These are phyloP conservation scores for Ypsolopha scabrella DNA, from an alignment of 2,888 invertebrate species.

Conservation along the genomic window DNA sequence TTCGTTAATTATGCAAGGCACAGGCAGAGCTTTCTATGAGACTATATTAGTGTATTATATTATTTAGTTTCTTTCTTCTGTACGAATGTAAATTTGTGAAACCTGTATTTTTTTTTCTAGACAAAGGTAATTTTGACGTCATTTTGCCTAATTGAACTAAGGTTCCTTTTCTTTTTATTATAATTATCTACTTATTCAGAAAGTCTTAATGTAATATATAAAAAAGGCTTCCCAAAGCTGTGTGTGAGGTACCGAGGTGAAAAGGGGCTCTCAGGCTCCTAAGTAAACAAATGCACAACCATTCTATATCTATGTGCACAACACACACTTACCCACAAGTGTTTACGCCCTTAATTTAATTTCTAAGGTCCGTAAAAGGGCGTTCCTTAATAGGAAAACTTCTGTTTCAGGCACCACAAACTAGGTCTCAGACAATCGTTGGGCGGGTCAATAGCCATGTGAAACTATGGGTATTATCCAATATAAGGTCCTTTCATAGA, in stretches of 20 bases:
- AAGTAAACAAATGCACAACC: not conserved
- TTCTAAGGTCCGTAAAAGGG: slow-evolving; percentile 1
- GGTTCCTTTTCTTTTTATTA: too few relatives aligned
- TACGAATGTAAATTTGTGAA: too few relatives aligned
- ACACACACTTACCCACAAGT: not conserved
- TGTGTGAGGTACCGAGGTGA: not conserved
- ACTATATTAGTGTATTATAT: too few relatives aligned
- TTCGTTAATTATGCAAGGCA: too few relatives aligned
- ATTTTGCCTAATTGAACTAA: too few relatives aligned
- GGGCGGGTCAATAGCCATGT: not conserved
- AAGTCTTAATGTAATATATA: not conserved
- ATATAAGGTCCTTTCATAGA: not conserved
- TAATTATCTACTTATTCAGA: too few relatives aligned
- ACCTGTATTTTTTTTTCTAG: too few relatives aligned
- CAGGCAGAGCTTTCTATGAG: too few relatives aligned
- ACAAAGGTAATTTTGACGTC: too few relatives aligned
- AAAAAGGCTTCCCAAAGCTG: not conserved
- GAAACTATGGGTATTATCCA: not conserved
- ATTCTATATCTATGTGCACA: too few relatives aligned
- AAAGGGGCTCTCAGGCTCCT: not conserved
- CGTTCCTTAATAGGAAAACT: slow-evolving; percentile 4
- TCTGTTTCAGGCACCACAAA: not conserved
- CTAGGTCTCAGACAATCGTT: not conserved
- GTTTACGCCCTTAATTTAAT: slow-evolving; percentile 3
- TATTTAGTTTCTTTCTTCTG: too few relatives aligned